phyloP scores from a whole-genome alignment of 2,888 invertebrate species.

The Caenorhabditis virilis region DNA sequence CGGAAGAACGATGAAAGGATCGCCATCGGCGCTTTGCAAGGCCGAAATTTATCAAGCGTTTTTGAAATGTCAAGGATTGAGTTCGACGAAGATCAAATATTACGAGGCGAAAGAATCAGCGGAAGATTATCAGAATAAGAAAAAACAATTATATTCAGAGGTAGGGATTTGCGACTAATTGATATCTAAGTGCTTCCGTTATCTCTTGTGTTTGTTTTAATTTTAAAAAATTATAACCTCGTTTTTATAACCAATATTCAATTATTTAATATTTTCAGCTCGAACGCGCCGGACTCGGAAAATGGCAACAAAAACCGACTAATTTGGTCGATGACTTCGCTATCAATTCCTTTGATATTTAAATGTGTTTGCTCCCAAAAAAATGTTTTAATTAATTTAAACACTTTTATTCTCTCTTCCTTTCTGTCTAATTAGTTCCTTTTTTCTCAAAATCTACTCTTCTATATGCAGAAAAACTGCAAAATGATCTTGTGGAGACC shows the following conservation, averaged over 20 bases:
- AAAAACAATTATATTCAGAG: slow-evolving; percentile 40
- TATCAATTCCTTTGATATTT: slow-evolving; percentile 13
- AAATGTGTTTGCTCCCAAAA: too few species aligned
- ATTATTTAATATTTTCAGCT: slow-evolving; percentile 38
- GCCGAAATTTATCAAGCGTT: slow-evolving; percentile 23
- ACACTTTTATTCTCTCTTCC: too few species aligned
- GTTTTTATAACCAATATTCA: too few species aligned
- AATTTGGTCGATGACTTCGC: slow-evolving; percentile 34
- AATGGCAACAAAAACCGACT: slow-evolving; percentile 43
- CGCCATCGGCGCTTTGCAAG: slow-evolving; percentile 31
- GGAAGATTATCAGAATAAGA: slow-evolving; percentile 30
- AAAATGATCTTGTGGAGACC: too few species aligned
- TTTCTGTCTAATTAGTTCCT: too few species aligned
- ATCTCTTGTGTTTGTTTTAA: too few species aligned
- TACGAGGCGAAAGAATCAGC: slow-evolving; percentile 24
- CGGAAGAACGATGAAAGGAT: slow-evolving; percentile 23
- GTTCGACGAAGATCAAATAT: slow-evolving; percentile 14
- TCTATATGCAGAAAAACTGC: too few species aligned
- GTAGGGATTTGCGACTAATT: too few species aligned
- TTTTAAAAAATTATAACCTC: too few species aligned
- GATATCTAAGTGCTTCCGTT: too few species aligned
- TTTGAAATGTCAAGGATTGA: slow-evolving; percentile 1
- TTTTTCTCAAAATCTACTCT: too few species aligned
- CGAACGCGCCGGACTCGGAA: slow-evolving; percentile 34
- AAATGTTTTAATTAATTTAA: not conserved